Conservation (phyloP, 2,888 invertebrate genomes). For the Ornithoptera alexandrae region DNA sequence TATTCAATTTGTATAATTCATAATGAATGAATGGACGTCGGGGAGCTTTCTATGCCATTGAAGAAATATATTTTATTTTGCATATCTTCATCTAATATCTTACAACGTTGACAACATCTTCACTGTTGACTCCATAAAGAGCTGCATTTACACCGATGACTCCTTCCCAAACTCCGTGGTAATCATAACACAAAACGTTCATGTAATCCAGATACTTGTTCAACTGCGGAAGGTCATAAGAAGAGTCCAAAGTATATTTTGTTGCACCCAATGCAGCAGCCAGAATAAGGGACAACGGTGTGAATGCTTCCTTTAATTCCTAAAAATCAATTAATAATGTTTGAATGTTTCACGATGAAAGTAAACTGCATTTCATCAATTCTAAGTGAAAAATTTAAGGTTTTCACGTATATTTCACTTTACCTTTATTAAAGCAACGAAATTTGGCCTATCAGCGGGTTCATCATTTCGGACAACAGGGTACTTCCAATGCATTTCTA, state of each 20-base stretch:
- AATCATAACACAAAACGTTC: constrained; percentile 94
- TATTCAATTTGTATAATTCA: too few relatives aligned
- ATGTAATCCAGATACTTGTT: constrained; percentile 84
- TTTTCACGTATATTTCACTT: background rate
- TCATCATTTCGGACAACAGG: constrained; percentile 88
- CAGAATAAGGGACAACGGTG: constrained; percentile 82
- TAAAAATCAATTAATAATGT: constrained; percentile 41
- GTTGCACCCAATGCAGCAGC: constrained; percentile 91
- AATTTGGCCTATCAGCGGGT: constrained; percentile 87
- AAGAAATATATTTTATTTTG: background rate
- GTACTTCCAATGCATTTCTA: constrained; percentile 93
- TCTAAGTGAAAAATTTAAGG: too few relatives aligned
- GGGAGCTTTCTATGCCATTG: too few relatives aligned
- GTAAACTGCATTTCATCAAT: background rate
- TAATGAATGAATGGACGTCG: too few relatives aligned
- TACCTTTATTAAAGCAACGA: constrained; percentile 86
- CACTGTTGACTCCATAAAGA: constrained; percentile 69
- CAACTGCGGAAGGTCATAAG: constrained; percentile 86
- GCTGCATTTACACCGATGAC: constrained; percentile 89
- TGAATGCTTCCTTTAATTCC: constrained; percentile 86
- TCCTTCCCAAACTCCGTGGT: constrained; percentile 91
- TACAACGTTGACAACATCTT: constrained; percentile 85
- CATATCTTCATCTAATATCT: constrained; percentile 46
- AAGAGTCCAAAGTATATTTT: constrained; percentile 84
- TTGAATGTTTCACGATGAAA: background rate